Conservation (phyloP, 2,113 vertebrate species). For the Varanus salvator region DNA sequence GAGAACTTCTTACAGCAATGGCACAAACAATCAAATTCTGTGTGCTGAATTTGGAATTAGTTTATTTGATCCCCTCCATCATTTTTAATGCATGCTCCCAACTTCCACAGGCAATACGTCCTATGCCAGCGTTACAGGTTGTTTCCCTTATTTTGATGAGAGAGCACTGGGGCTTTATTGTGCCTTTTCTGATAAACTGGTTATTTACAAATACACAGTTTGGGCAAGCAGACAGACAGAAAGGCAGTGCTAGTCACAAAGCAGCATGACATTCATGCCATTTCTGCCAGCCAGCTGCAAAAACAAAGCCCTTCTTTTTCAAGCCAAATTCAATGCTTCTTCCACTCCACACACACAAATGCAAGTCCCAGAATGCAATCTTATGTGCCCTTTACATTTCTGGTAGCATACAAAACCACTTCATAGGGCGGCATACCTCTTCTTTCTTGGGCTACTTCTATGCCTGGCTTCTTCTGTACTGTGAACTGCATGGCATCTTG, state of each 20-base stretch:
- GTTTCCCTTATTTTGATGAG: neutral
- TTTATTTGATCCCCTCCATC: neutral
- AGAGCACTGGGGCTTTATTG: neutral
- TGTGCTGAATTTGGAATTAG: neutral
- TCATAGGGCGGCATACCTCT: no score
- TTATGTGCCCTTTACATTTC: neutral
- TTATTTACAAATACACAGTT: neutral
- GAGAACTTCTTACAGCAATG: neutral
- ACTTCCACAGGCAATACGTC: neutral
- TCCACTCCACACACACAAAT: neutral
- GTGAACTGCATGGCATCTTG: neutral
- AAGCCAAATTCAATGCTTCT: neutral
- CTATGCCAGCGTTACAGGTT: neutral
- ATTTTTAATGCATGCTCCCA: neutral
- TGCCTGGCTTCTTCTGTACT: neutral
- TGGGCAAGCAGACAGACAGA: slow-evolving; percentile 5
- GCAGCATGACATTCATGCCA: neutral
- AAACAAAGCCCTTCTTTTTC: slow-evolving; percentile 14
- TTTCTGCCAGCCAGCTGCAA: slow-evolving; percentile 14
- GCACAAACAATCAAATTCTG: neutral
- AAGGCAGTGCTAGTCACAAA: neutral
- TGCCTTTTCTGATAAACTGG: neutral
- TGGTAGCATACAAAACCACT: neutral
- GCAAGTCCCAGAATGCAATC: neutral
- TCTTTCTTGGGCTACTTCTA: neutral